Percentiles rank a stretch among this genome's conserved stretches.
Evolutionary conservation across 1,140 invertebrate species (phyloP).

Genomic region (honey bee (Apis mellifera)): DNA sequence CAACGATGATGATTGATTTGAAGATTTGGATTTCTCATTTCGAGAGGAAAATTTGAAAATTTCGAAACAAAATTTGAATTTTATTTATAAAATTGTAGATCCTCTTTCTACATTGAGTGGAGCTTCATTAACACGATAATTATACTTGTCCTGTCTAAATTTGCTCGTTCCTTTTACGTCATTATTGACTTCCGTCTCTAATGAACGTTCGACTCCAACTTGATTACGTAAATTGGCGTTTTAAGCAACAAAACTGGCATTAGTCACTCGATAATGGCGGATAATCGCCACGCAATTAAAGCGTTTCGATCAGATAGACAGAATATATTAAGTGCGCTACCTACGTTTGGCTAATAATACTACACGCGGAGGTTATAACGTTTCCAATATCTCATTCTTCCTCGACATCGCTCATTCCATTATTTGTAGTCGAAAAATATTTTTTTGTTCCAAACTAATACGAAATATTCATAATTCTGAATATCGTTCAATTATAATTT

Average conservation of each 20-base stretch:
- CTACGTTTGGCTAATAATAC: conserved; percentile 18
- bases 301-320: conserved; percentile 26
- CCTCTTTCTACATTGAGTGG: neutral
- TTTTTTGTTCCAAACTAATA: neutral
- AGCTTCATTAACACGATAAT: conserved; percentile 13
- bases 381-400: neutral
- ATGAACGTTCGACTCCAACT: conserved; percentile 6
- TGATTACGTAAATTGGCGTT: conserved; percentile 37
- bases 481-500: too few relatives aligned
- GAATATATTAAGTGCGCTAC: conserved; percentile 15
- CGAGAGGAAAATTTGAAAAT: too few relatives aligned
- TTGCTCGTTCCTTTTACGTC: conserved; percentile 24
- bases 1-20: too few relatives aligned
- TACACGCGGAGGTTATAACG: neutral
- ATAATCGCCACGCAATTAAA: conserved; percentile 40
- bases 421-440: neutral
- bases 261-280: conserved; percentile 33
- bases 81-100: neutral
- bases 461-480: too few relatives aligned
- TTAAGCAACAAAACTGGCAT: conserved; percentile 37
- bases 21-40: too few relatives aligned
- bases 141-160: conserved; percentile 11
- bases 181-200: conserved; percentile 24
- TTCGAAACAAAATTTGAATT: too few relatives aligned
- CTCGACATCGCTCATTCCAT: neutral